These are phyloP conservation scores for Creontiades dilutus DNA, from an alignment of 2,888 invertebrate species.

Conservation along the genomic window DNA sequence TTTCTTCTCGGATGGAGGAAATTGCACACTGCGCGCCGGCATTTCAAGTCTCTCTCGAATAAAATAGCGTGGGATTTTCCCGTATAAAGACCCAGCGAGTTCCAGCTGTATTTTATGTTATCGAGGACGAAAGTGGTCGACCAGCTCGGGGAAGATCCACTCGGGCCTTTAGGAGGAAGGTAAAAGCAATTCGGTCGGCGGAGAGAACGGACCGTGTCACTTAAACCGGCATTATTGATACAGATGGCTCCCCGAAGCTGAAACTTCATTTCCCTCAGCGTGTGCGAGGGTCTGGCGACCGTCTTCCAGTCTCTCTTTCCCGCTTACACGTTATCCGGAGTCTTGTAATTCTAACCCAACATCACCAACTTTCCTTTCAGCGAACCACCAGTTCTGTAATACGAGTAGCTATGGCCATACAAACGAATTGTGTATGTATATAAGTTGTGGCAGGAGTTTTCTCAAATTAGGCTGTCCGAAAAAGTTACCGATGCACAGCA, in stretches of 20 bases:
- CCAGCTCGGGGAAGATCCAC: not conserved
- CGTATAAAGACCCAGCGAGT: too few relatives aligned
- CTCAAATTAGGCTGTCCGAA: too few relatives aligned
- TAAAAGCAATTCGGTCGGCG: conserved; percentile 21
- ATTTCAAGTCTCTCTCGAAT: too few relatives aligned
- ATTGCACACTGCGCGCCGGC: too few relatives aligned
- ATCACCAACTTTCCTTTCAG: not conserved
- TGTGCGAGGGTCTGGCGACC: not conserved
- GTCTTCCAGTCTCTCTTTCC: not conserved
- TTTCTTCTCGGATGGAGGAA: too few relatives aligned
- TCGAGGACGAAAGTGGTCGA: conserved; percentile 9
- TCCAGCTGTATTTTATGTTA: not conserved
- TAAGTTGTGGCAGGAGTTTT: too few relatives aligned
- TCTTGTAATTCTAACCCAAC: not conserved
- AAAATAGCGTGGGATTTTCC: too few relatives aligned
- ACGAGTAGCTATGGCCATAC: too few relatives aligned
- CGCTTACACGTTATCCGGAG: not conserved
- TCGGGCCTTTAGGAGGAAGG: conserved; percentile 6
- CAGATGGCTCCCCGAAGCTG: conserved; percentile 40
- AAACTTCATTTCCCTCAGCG: conserved; percentile 32
- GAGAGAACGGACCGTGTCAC: conserved; percentile 58
- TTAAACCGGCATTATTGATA: conserved; percentile 61
- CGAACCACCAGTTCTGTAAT: not conserved
- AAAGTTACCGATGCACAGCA: too few relatives aligned
- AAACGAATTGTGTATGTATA: too few relatives aligned